Evolutionary conservation across 2,888 invertebrate genomes (phyloP).

Genomic region (Drosophila austrosaltans): DNA sequence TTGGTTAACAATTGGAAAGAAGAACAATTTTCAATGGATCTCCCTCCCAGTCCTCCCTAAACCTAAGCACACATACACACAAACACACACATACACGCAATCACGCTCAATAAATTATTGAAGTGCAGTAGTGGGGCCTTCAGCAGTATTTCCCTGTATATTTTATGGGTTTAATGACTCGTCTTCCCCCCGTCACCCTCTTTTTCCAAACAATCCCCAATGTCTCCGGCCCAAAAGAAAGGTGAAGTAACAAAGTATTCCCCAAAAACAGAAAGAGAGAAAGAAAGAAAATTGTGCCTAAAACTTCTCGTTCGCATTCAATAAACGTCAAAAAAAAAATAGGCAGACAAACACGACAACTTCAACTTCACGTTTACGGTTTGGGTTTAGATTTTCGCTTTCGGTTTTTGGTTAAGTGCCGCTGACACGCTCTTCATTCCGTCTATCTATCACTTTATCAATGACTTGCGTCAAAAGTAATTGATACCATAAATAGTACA

Average conservation of each 20-base stretch:
- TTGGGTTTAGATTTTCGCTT: constrained; percentile 21
- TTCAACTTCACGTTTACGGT: constrained; percentile 14
- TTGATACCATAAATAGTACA: constrained; percentile 60
- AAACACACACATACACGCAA: constrained; percentile 28
- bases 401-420: constrained; percentile 39
- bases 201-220: neutral
- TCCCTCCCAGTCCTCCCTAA: neutral
- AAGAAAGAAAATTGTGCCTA: constrained; percentile 22
- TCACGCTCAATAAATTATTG: constrained; percentile 70
- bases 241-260: constrained; percentile 36
- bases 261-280: constrained; percentile 28
- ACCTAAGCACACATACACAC: neutral
- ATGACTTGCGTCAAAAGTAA: constrained; percentile 62
- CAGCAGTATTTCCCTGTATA: constrained; percentile 50
- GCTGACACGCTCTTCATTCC: constrained; percentile 34
- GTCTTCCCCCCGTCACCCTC: constrained; percentile 1
- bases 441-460: constrained; percentile 61
- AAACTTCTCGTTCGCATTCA: constrained; percentile 67
- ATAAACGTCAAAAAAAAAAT: constrained; percentile 60
- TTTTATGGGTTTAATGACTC: constrained; percentile 76
- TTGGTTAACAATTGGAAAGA: constrained; percentile 33
- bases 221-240: constrained; percentile 30
- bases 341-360: constrained; percentile 1
- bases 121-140: constrained; percentile 50
- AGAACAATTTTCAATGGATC: constrained; percentile 26